phyloP scores from a whole-genome alignment of 2,888 invertebrate species.

The Caenorhabditis sp. region DNA sequence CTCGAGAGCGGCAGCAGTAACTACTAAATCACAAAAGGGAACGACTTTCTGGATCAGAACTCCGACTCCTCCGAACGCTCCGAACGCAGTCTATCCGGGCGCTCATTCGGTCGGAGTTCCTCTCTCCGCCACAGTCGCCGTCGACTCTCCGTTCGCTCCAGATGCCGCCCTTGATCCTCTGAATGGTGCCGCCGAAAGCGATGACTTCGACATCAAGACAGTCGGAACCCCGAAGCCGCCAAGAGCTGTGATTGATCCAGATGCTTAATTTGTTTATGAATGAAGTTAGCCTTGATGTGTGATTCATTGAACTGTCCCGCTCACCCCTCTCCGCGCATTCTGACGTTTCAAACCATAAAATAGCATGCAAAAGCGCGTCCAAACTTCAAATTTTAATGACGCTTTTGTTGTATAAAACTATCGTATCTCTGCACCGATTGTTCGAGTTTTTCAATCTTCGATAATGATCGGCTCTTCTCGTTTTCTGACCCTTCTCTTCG shows the following conservation, averaged over 20 bases:
- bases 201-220: conserved; percentile 27
- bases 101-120: conserved; percentile 14
- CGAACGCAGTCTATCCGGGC: conserved; percentile 9
- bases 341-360: conserved; percentile 11
- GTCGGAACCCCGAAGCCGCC: conserved; percentile 29
- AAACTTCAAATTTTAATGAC: conserved; percentile 1
- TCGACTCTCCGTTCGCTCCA: conserved; percentile 12
- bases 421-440: neutral
- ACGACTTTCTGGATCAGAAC: conserved; percentile 42
- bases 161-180: conserved; percentile 12
- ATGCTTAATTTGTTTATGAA: conserved; percentile 28
- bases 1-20: neutral
- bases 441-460: neutral
- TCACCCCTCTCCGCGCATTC: conserved; percentile 16
- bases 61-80: conserved; percentile 28
- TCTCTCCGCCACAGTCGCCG: neutral
- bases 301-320: neutral
- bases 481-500: conserved; percentile 22
- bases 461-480: conserved; percentile 22
- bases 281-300: neutral
- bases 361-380: neutral
- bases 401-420: conserved; percentile 15
- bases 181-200: neutral
- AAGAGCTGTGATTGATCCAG: conserved; percentile 27
- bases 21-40: neutral